Percentiles rank a stretch among this genome's conserved stretches.
Conservation (phyloP, 2,797 vertebrate genomes). For the Eospalax fontanierii region DNA sequence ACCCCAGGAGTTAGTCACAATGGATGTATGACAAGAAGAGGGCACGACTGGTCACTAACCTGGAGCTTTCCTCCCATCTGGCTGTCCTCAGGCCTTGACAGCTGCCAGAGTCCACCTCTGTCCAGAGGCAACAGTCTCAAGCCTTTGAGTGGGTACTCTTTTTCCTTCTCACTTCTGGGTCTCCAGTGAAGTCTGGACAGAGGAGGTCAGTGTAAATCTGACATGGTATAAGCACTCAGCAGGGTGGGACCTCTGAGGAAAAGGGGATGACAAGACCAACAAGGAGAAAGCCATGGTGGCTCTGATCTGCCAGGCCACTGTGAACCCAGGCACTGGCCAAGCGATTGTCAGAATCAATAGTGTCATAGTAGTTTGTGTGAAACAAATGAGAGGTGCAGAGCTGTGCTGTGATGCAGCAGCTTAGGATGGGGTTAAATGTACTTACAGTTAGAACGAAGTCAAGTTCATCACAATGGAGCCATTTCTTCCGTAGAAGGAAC, state of each 20-base stretch:
- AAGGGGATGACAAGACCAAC: background rate
- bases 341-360: background rate
- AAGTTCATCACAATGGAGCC: background rate
- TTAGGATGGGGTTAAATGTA: background rate
- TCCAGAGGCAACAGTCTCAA: background rate
- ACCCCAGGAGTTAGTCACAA: conserved; percentile 57
- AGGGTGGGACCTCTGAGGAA: background rate
- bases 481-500: background rate
- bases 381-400: background rate
- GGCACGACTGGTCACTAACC: background rate
- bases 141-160: background rate
- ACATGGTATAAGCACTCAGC: background rate
- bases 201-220: background rate
- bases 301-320: background rate
- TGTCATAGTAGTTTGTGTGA: background rate
- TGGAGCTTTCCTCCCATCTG: background rate
- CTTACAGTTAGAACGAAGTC: conserved; percentile 29
- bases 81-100: background rate
- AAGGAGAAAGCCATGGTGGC: background rate
- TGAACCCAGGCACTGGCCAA: background rate
- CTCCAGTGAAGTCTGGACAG: background rate
- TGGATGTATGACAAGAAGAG: background rate
- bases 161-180: background rate
- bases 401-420: background rate
- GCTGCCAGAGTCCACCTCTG: background rate